phyloP scores from a whole-genome alignment of 37 sponge, comb jelly and placozoan genomes.

The Axinella damicornis region DNA sequence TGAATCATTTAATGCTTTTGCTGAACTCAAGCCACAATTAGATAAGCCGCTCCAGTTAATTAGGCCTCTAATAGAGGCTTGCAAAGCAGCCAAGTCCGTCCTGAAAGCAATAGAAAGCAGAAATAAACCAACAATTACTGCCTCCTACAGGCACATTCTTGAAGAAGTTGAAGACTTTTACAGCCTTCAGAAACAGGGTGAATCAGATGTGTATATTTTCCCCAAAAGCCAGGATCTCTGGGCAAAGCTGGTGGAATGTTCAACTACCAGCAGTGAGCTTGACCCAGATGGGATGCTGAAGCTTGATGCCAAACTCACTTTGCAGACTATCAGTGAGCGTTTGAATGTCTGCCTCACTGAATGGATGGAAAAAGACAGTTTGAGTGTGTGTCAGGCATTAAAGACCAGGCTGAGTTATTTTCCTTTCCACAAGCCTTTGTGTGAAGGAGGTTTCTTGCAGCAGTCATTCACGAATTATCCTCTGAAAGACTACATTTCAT shows the following conservation, averaged over 20 bases:
- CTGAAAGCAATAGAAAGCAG: too few species aligned
- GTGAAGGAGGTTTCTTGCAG: background rate
- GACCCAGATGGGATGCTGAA: conserved; percentile 30
- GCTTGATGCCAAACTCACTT: background rate
- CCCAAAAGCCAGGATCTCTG: background rate
- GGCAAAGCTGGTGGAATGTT: background rate
- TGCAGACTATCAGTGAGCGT: background rate
- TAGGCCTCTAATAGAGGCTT: too few species aligned
- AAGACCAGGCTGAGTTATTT: background rate
- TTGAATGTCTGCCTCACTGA: background rate
- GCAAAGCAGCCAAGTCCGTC: too few species aligned
- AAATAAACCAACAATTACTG: too few species aligned
- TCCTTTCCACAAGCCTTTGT: conserved; percentile 9
- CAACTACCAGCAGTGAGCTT: background rate
- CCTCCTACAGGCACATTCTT: too few species aligned
- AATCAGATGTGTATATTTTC: too few species aligned
- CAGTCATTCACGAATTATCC: background rate
- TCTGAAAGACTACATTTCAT: background rate
- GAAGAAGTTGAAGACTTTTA: too few species aligned
- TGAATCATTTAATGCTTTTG: too few species aligned
- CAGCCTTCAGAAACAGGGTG: too few species aligned
- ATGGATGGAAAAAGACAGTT: conserved; percentile 2
- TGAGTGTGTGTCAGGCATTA: background rate
- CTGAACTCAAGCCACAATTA: too few species aligned
- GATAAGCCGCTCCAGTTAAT: too few species aligned